These are phyloP conservation scores for Pimpla rufipes DNA, from an alignment of 2,888 invertebrate genomes.

Conservation along the genomic window DNA sequence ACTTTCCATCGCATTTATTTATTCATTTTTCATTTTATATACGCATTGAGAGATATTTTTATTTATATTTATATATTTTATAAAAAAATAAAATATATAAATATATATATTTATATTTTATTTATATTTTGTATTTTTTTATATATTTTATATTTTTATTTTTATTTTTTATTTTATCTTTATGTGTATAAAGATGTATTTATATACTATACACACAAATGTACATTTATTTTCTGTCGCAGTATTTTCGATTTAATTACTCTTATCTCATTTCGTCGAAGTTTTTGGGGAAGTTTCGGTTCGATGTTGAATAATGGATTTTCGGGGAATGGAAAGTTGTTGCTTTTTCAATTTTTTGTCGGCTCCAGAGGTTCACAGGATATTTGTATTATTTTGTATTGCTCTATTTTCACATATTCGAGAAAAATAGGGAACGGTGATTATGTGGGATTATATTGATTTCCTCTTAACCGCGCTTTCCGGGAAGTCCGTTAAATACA, in stretches of 20 bases:
- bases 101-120: slow-evolving; percentile 51
- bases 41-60: no score
- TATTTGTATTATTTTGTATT: no score
- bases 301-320: slow-evolving; percentile 55
- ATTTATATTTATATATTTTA: slow-evolving; percentile 50
- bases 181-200: slow-evolving; percentile 49
- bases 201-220: no score
- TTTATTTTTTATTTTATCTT: no score
- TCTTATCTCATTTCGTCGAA: slow-evolving; percentile 44
- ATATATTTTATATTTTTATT: no score
- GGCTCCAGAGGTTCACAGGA: no score
- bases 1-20: no score
- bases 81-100: no score
- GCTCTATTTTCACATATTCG: no score
- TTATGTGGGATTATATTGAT: slow-evolving; percentile 18
- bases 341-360: background rate
- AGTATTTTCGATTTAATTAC: slow-evolving; percentile 59
- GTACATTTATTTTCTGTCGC: slow-evolving; percentile 51
- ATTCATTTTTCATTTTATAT: no score
- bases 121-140: no score
- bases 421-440: slow-evolving; percentile 10
- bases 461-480: slow-evolving; percentile 24
- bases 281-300: slow-evolving; percentile 51
- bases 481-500: slow-evolving; percentile 34
- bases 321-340: background rate